Evolutionary conservation across 37 sponge, comb jelly and placozoan species (phyloP).

Genomic region (Aphrocallistes beatrix): DNA sequence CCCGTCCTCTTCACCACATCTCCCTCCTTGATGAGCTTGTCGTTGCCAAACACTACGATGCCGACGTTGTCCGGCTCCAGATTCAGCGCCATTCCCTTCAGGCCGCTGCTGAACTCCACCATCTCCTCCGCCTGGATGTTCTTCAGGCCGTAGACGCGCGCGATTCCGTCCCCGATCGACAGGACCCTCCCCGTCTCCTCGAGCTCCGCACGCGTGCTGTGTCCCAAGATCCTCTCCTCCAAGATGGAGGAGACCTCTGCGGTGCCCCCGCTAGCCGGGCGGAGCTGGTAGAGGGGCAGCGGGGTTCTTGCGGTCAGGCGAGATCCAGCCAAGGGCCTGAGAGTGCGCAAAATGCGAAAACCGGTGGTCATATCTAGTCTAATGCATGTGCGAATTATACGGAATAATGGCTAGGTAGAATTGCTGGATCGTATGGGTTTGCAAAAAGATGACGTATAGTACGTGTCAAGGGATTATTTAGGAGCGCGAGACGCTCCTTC

Average conservation of each 20-base stretch:
- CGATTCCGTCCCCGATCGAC: constrained; percentile 96
- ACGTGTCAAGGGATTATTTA: too few relatives aligned
- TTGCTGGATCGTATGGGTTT: too few relatives aligned
- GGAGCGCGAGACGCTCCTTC: too few relatives aligned
- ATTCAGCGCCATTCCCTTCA: constrained; percentile 98
- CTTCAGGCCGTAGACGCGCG: constrained; percentile 98
- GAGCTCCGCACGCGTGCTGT: constrained; percentile 64
- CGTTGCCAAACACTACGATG: constrained; percentile 97
- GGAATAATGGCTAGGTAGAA: too few relatives aligned
- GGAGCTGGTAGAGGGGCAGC: neutral
- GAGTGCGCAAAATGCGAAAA: neutral
- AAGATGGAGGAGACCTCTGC: constrained; percentile 87
- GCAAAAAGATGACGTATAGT: too few relatives aligned
- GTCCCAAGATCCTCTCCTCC: constrained; percentile 83
- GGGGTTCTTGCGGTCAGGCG: neutral
- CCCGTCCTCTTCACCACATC: constrained; percentile 96
- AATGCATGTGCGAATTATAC: too few relatives aligned
- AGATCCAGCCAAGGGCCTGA: neutral
- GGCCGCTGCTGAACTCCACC: constrained; percentile 91
- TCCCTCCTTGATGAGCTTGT: constrained; percentile 96
- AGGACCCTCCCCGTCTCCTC: constrained; percentile 97
- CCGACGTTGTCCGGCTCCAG: constrained; percentile 98
- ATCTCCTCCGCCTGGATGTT: constrained; percentile 99
- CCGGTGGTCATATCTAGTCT: neutral
- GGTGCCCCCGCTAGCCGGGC: constrained; percentile 25